Base-by-base conservation (phyloP, 2,888 invertebrate species). In the Drosophila subquinaria region DNA sequence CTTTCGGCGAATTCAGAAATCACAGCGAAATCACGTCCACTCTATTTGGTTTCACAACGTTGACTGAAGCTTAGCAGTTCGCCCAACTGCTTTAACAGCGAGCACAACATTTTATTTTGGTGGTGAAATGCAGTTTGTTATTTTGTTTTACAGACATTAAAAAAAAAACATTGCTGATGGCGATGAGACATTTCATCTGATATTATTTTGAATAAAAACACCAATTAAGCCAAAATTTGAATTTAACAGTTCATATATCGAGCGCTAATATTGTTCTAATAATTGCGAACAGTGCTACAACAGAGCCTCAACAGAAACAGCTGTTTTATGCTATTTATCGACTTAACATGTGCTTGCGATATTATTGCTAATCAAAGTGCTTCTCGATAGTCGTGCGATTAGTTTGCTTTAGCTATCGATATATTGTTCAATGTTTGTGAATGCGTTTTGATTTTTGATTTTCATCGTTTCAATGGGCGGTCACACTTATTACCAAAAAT, bases 1-100 rank as follows among this genome's bases (percentile, higher is more conserved):
- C 57, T 69, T 17, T 77, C 77, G 74, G 70, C 74, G 67, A 77
- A 61, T 67, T 74, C 53, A 55, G n/a, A 57, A 61, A 64, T 70
- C 17, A 42, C n/a, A 57, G 43, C 67, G 40, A 57, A 57, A 40
- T 27, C 35, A 70, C 70, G 57, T 67, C 76, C 61, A 9, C 40
- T 47, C 43, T 38, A 50, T 42, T 50, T 70, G 50, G 40, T 61
- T 73, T 73, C 60, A 60, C 66, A 67, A 61, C 43, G 36, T 76
- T 69, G 70, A 76, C 65, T 65, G 65, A 50, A 38, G 47, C 56
- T 63, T 63, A 56, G 59, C 65, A 65, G 33, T 65, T 65, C 59
- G 65, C 65, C 65, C 42, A 15, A 50, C 9, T 35, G 50, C 9
- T 30, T n/a, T 20, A 63, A 35, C 56, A 63, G 48, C 48, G 40